Conservation (phyloP, 2,797 vertebrate species). For the Sebastes variabilis region DNA sequence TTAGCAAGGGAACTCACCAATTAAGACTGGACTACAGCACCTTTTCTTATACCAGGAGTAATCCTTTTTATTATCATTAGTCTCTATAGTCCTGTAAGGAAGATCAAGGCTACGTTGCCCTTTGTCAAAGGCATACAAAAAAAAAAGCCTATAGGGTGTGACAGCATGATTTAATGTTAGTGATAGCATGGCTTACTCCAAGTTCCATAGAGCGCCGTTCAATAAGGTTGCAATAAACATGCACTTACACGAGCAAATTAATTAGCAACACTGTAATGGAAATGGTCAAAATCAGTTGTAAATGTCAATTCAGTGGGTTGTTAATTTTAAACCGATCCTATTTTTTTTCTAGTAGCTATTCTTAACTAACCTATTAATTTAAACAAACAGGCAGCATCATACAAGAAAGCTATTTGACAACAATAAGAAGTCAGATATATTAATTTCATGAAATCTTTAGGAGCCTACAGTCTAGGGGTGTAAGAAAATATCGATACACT, state of each 20-base stretch:
- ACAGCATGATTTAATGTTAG: conserved; percentile 57
- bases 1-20: conserved; percentile 91
- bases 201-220: conserved; percentile 9
- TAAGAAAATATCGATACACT: too few species aligned
- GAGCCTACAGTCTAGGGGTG: not conserved
- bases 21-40: conserved; percentile 86
- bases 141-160: conserved; percentile 53
- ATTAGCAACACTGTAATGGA: conserved; percentile 31
- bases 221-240: conserved; percentile 42
- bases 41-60: conserved; percentile 73
- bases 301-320: conserved; percentile 6
- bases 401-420: conserved; percentile 39
- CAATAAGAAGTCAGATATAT: conserved; percentile 51
- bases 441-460: conserved; percentile 53
- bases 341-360: not conserved
- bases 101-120: conserved; percentile 72
- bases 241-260: conserved; percentile 44
- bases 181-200: conserved; percentile 37
- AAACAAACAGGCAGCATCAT: conserved; percentile 40
- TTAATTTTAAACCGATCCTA: too few species aligned
- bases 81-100: conserved; percentile 64
- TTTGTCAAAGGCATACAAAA: conserved; percentile 66
- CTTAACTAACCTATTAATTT: conserved; percentile 28
- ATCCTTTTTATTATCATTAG: conserved; percentile 81
- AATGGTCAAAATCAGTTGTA: conserved; percentile 14